These are phyloP conservation scores for Malurus splendens DNA, from an alignment of 2,797 vertebrate genomes.

Conservation along the genomic window DNA sequence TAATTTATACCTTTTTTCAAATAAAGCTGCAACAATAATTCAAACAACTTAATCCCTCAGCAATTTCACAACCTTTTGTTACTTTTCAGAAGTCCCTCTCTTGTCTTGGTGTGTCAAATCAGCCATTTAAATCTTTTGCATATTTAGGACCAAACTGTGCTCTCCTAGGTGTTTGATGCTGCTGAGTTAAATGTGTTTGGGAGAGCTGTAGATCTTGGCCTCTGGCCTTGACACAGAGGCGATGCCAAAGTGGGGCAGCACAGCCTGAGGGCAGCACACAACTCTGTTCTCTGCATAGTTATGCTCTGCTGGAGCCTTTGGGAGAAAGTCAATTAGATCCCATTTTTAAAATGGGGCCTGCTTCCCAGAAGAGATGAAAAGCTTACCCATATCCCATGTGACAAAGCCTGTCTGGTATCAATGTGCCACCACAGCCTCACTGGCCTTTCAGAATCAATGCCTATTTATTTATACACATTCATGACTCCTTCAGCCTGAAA, in stretches of 20 bases:
- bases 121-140: background rate
- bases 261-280: background rate
- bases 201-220: background rate
- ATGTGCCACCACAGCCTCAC: background rate
- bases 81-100: constrained; percentile 26
- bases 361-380: background rate
- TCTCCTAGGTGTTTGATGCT: background rate
- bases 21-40: constrained; percentile 46
- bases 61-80: constrained; percentile 48
- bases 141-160: background rate
- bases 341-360: background rate
- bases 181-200: background rate
- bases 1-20: constrained; percentile 61
- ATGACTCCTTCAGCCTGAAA: background rate
- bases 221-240: background rate
- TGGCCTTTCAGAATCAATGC: background rate
- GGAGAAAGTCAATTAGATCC: background rate
- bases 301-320: background rate
- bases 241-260: background rate
- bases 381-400: background rate
- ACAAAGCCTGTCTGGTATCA: background rate
- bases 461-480: rapidly evolving
- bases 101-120: background rate
- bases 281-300: background rate
- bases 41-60: constrained; percentile 50